Evolutionary conservation across 2,888 invertebrate genomes (phyloP).

Genomic region (Koerneria pararmatus): DNA sequence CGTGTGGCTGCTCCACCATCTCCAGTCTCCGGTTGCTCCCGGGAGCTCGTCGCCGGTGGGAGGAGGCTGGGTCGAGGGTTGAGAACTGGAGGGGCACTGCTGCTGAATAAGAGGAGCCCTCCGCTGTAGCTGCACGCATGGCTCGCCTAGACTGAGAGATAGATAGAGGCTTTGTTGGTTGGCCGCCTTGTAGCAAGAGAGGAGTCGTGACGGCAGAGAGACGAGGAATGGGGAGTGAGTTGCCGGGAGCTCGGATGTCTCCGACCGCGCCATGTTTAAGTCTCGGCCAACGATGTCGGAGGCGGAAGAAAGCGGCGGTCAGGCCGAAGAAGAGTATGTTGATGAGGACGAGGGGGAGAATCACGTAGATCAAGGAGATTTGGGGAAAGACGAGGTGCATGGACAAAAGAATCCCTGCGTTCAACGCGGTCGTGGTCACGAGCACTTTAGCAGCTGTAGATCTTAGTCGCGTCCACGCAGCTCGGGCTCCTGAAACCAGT

Average conservation of each 20-base stretch:
- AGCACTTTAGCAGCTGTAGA: conserved; percentile 14
- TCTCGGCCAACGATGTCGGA: conserved; percentile 22
- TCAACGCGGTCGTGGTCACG: conserved; percentile 30
- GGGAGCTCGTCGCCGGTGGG: not conserved
- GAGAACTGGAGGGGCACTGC: not conserved
- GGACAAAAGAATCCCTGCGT: conserved; percentile 35
- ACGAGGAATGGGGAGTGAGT: no score
- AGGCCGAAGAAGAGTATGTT: conserved; percentile 46
- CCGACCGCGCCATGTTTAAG: no score
- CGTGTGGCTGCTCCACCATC: conserved; percentile 3
- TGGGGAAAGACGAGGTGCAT: conserved; percentile 37
- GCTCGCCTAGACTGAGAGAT: no score
- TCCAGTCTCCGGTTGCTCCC: conserved; percentile 1
- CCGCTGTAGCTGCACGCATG: no score
- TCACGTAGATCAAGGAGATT: conserved; percentile 44
- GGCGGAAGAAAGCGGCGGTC: conserved; percentile 22
- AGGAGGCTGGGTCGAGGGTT: not conserved
- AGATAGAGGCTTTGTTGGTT: no score
- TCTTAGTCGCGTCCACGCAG: no score
- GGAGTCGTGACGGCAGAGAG: no score
- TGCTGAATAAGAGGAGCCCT: no score
- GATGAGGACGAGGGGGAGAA: conserved; percentile 47
- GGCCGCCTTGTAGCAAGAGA: no score
- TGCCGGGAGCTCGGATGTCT: no score
- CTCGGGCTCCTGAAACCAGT: not conserved